phyloP scores from a whole-genome alignment of 2,888 invertebrate genomes.

The Belgica antarctica region DNA sequence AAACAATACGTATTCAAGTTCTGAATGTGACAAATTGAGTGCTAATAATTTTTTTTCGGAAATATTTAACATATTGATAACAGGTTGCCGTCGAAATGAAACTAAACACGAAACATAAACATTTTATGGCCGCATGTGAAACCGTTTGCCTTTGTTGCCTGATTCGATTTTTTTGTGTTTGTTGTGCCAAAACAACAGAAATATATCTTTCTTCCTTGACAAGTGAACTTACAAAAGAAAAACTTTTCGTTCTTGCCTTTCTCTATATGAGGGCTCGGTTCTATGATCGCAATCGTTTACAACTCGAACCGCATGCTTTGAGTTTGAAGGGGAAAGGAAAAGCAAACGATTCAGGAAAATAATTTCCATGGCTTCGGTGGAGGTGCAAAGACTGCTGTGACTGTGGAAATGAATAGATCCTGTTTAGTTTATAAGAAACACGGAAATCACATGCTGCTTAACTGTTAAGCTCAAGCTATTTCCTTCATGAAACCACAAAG shows the following conservation, averaged over 20 bases:
- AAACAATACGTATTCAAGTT: background rate
- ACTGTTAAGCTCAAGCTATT: conserved; percentile 34
- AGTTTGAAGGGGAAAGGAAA: background rate
- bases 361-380: background rate
- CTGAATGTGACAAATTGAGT: conserved; percentile 37
- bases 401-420: background rate
- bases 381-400: background rate
- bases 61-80: conserved; percentile 39
- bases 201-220: conserved; percentile 1
- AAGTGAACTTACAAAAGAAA: conserved; percentile 14
- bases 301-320: background rate
- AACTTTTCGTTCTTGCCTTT: no score
- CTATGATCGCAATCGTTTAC: background rate
- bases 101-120: conserved; percentile 29
- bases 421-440: background rate
- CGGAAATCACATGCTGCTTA: conserved; percentile 40
- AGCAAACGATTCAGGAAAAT: no score
- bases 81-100: conserved; percentile 33
- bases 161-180: background rate
- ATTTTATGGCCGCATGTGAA: conserved; percentile 16
- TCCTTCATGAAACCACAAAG: conserved; percentile 17
- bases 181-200: conserved; percentile 14
- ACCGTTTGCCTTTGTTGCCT: background rate
- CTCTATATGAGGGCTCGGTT: background rate
- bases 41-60: conserved; percentile 35